A percentile compares a stretch with the other conserved stretches of the same genome.
phyloP scores from a whole-genome alignment of 2,797 vertebrate genomes.

The Manis pentadactyla region DNA sequence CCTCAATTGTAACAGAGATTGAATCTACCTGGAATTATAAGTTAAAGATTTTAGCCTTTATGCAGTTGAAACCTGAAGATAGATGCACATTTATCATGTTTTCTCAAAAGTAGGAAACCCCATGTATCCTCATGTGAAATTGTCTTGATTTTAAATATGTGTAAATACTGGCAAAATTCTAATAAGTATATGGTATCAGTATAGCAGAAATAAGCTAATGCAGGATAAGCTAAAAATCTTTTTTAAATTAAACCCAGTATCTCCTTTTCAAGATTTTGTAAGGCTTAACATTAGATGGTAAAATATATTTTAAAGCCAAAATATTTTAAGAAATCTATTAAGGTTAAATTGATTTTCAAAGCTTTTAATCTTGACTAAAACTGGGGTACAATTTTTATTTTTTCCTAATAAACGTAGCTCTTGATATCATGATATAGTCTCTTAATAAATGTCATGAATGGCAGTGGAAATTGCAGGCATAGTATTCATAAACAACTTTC shows the following conservation, averaged over 20 bases:
- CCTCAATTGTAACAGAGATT: not conserved
- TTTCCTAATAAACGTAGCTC: conserved; percentile 33
- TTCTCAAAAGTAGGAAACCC: not conserved
- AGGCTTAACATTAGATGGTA: conserved; percentile 48
- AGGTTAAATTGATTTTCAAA: conserved; percentile 65
- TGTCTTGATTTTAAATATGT: not conserved
- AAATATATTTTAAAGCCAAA: conserved; percentile 59
- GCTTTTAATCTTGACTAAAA: conserved; percentile 59
- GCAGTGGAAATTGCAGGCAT: conserved; percentile 1
- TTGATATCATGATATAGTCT: not conserved
- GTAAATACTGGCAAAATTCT: not conserved
- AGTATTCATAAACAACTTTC: conserved; percentile 21
- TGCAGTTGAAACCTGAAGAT: not conserved
- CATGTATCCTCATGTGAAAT: not conserved
- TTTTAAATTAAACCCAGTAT: not conserved
- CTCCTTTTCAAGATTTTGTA: conserved; percentile 45
- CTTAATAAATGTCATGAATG: conserved; percentile 10
- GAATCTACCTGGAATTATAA: not conserved
- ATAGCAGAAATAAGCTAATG: not conserved
- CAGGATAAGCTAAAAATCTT: not conserved
- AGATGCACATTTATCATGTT: not conserved
- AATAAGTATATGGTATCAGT: not conserved
- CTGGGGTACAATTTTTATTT: not conserved
- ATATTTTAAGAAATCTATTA: conserved; percentile 59
- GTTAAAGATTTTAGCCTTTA: conserved; percentile 27